Percentiles rank a stretch among this genome's conserved stretches.
Evolutionary conservation across 2,797 vertebrate species (phyloP).

Genomic region (Ara ararauna): DNA sequence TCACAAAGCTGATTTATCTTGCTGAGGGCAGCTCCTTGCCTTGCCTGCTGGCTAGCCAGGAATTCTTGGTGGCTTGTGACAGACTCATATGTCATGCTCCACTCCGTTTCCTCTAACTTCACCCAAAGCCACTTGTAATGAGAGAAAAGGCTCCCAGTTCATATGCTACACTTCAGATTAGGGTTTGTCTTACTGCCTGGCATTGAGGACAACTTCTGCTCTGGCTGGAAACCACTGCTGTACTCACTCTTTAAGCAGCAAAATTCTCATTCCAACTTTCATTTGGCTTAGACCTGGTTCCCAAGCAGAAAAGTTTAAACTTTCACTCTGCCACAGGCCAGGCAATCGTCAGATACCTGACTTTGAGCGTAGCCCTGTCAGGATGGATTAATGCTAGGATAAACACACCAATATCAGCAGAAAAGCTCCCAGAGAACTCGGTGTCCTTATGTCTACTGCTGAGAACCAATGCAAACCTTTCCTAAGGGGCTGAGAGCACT

Average conservation of each 20-base stretch:
- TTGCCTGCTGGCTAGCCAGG: not conserved
- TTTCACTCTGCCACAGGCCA: not conserved
- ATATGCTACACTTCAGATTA: not conserved
- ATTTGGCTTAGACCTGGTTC: not conserved
- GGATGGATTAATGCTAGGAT: not conserved
- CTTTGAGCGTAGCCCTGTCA: not conserved
- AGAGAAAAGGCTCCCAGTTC: not conserved
- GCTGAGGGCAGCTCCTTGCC: not conserved
- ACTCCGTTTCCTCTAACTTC: not conserved
- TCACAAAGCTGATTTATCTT: not conserved
- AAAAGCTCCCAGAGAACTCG: not conserved
- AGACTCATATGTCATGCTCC: not conserved
- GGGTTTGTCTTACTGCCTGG: not conserved
- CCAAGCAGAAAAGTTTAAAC: not conserved
- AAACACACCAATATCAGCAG: not conserved
- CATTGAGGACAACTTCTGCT: not conserved
- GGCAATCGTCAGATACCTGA: not conserved
- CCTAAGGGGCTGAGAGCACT: slow-evolving; percentile 7
- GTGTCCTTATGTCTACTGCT: not conserved
- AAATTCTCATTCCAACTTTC: not conserved
- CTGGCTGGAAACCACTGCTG: not conserved
- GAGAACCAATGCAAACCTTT: not conserved
- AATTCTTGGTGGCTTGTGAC: slow-evolving; percentile 15
- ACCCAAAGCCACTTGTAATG: not conserved
- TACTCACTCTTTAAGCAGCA: not conserved